These are phyloP conservation scores for Pecten maximus DNA, from an alignment of 2,888 invertebrate genomes.

Conservation along the genomic window DNA sequence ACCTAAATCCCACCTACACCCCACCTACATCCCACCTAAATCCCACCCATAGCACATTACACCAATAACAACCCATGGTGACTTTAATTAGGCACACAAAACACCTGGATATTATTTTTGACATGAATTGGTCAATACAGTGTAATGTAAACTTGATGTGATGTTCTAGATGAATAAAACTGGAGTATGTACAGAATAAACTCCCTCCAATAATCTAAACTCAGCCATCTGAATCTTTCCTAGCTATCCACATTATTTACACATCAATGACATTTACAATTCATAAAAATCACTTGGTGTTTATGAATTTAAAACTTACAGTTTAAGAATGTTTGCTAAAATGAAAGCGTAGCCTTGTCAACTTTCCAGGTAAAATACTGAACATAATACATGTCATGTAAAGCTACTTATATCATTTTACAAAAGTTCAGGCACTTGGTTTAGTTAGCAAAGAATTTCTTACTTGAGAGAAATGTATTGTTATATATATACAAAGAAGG, in stretches of 20 bases:
- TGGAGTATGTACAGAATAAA: background rate
- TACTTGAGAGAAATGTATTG: too few species aligned
- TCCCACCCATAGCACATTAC: background rate
- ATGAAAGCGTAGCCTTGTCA: background rate
- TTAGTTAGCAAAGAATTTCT: too few species aligned
- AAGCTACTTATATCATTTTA: too few species aligned
- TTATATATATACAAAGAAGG: too few species aligned
- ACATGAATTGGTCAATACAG: background rate
- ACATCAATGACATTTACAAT: background rate
- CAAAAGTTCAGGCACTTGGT: too few species aligned
- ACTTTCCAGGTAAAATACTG: background rate
- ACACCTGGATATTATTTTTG: background rate
- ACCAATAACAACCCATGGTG: background rate
- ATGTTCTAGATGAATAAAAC: background rate
- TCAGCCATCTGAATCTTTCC: background rate
- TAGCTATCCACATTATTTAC: background rate
- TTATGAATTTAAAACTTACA: background rate
- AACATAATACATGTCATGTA: background rate
- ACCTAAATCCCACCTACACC: background rate
- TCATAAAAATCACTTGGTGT: background rate
- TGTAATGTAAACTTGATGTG: background rate
- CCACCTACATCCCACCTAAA: too few species aligned
- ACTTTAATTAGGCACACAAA: background rate
- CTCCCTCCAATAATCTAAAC: background rate
- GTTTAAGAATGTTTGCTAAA: background rate